Conservation (phyloP, 2,797 vertebrate genomes). For the Rhynchonycteris naso region DNA sequence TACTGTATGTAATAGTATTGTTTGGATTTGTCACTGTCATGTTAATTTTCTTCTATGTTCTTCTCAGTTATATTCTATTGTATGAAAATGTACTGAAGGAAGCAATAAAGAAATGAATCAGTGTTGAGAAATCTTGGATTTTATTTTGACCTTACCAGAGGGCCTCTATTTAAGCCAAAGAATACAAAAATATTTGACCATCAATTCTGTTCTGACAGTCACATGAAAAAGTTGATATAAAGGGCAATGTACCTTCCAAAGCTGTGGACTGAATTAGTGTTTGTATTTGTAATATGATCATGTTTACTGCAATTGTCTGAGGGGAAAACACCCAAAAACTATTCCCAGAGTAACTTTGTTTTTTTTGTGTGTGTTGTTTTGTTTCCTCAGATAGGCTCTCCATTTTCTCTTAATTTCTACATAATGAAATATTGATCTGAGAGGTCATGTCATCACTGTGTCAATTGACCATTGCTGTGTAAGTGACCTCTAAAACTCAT, state of each 20-base stretch:
- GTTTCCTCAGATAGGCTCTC: background rate
- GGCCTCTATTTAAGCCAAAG: background rate
- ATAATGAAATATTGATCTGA: background rate
- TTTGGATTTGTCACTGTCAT: background rate
- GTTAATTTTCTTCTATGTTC: background rate
- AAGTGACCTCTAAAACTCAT: background rate
- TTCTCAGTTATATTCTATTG: background rate
- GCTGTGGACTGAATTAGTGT: background rate
- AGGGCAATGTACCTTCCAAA: background rate
- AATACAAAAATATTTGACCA: background rate
- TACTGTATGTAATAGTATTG: background rate
- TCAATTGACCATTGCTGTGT: background rate
- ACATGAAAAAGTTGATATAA: background rate
- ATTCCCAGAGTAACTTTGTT: background rate
- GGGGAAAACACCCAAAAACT: background rate
- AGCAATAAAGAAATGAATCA: background rate
- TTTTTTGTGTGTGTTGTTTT: background rate
- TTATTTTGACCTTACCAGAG: background rate
- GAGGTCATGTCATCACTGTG: background rate
- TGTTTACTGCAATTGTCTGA: background rate
- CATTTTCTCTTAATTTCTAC: conserved; percentile 19
- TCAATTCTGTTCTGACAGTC: background rate
- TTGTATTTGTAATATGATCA: background rate
- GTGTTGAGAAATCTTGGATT: background rate
- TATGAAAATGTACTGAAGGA: background rate